phyloP scores from a whole-genome alignment of 35 echinoderm and acorn worm species.

The Diadema setosum region DNA sequence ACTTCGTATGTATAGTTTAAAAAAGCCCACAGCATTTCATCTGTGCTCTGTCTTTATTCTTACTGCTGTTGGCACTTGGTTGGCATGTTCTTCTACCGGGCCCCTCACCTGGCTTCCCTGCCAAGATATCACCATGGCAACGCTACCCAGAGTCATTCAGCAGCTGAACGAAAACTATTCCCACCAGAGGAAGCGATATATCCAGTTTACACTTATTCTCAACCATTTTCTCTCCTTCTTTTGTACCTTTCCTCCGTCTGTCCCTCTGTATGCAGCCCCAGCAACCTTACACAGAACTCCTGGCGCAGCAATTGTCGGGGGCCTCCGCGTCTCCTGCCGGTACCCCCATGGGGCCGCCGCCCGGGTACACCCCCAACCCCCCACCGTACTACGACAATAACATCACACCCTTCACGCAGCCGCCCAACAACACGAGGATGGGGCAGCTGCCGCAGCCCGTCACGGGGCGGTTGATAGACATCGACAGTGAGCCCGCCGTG shows the following conservation, averaged over 20 bases:
- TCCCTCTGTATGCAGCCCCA: background rate
- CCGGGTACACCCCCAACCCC: background rate
- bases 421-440: background rate
- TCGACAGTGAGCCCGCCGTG: background rate
- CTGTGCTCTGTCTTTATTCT: too few species aligned
- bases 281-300: background rate
- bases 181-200: too few species aligned
- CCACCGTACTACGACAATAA: background rate
- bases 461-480: conserved; percentile 11
- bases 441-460: background rate
- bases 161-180: too few species aligned
- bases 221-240: background rate
- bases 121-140: too few species aligned
- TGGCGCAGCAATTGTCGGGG: background rate
- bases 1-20: too few species aligned
- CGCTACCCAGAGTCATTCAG: too few species aligned
- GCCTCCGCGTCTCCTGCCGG: background rate
- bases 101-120: too few species aligned
- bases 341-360: background rate
- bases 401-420: background rate
- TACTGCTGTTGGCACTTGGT: too few species aligned
- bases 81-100: too few species aligned
- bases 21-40: too few species aligned
- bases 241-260: too few species aligned
- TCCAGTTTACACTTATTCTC: background rate